Percentiles rank a stretch among this genome's conserved stretches.
These are phyloP conservation scores for Morus bassanus DNA, from an alignment of 2,797 vertebrate species.

Conservation along the genomic window DNA sequence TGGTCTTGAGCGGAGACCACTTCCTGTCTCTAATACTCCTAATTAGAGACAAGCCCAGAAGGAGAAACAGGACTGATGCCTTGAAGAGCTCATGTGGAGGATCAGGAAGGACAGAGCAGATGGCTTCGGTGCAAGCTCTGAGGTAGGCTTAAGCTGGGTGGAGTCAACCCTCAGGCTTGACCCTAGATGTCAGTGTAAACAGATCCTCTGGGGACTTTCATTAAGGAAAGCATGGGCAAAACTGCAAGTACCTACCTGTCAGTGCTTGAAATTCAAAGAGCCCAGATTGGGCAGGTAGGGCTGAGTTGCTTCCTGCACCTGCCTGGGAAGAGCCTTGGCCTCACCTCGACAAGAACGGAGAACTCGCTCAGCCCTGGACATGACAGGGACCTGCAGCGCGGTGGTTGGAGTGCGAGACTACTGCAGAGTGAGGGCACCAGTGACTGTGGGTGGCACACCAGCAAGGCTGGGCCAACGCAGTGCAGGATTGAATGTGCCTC, in stretches of 20 bases:
- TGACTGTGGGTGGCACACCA: fast-evolving
- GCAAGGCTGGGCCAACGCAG: neutral
- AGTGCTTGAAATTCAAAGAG: neutral
- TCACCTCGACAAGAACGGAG: fast-evolving
- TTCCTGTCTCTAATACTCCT: neutral
- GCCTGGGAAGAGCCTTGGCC: neutral
- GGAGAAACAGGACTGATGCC: neutral
- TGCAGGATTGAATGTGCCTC: fast-evolving
- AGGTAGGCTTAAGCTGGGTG: neutral
- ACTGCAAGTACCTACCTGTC: neutral
- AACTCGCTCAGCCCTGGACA: neutral
- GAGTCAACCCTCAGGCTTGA: neutral
- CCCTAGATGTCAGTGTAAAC: neutral
- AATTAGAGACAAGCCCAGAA: neutral
- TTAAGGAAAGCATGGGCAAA: neutral
- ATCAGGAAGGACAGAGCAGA: neutral
- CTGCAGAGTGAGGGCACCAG: neutral
- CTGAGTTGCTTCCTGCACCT: neutral
- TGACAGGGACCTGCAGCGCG: fast-evolving
- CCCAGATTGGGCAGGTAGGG: neutral
- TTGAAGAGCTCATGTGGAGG: neutral
- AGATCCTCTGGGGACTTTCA: neutral
- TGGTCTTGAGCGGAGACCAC: neutral
- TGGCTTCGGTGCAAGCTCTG: neutral
- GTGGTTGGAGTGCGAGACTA: neutral